phyloP scores from a whole-genome alignment of 2,888 invertebrate species.

The Patella caerulea region DNA sequence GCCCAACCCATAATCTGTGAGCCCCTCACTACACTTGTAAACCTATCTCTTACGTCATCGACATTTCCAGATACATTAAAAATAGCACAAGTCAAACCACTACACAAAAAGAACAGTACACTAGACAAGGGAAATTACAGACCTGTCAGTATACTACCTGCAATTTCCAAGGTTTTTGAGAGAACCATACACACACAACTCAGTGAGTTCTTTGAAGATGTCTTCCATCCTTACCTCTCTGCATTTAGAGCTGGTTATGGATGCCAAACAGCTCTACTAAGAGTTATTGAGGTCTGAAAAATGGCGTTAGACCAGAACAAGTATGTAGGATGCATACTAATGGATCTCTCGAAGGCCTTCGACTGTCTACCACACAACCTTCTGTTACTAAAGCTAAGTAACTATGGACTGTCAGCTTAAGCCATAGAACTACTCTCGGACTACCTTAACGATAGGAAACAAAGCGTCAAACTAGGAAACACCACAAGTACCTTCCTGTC shows the following conservation, averaged over 20 bases:
- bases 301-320: constrained; percentile 22
- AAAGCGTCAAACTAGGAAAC: no score
- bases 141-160: no score
- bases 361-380: constrained; percentile 29
- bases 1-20: constrained; percentile 9
- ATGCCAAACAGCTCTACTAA: constrained; percentile 11
- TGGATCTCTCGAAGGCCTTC: constrained; percentile 29
- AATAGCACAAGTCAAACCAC: constrained; percentile 21
- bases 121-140: no score
- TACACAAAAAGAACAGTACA: not conserved
- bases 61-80: constrained; percentile 18
- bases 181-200: no score
- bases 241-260: constrained; percentile 1
- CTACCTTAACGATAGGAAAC: no score
- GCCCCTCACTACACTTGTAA: constrained; percentile 18
- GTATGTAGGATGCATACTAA: constrained; percentile 23
- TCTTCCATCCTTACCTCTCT: constrained; percentile 18
- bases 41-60: not conserved
- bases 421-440: no score
- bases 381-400: constrained; percentile 11
- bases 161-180: no score
- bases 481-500: no score
- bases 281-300: constrained; percentile 24
- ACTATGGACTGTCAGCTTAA: constrained; percentile 6
- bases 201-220: constrained; percentile 13